phyloP scores from a whole-genome alignment of 2,797 vertebrate genomes.

The Oreochromis mossambicus region DNA sequence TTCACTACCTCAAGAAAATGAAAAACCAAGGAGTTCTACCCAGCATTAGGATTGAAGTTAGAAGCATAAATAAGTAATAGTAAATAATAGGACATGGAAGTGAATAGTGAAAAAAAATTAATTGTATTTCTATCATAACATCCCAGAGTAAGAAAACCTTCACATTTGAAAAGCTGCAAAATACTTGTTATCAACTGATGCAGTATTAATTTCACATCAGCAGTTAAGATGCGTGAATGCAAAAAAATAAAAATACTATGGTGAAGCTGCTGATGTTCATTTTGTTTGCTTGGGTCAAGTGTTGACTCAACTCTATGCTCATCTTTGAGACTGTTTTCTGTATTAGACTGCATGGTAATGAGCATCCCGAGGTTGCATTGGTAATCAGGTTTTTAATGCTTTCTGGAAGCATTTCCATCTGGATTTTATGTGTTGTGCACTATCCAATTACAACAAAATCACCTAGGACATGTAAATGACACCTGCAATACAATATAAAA shows the following conservation, averaged over 20 bases:
- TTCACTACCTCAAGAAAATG: background rate
- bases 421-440: conserved; percentile 51
- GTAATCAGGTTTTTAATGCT: conserved; percentile 53
- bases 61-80: background rate
- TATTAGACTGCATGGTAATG: conserved; percentile 35
- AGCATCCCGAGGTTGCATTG: conserved; percentile 33
- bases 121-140: background rate
- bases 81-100: background rate
- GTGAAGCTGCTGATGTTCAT: background rate
- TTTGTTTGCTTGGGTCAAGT: background rate
- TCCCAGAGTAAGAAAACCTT: background rate
- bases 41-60: background rate
- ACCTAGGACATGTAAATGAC: conserved; percentile 51
- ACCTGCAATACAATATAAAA: conserved; percentile 37
- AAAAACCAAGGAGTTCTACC: background rate
- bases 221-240: background rate
- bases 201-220: background rate
- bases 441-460: conserved; percentile 62
- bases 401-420: conserved; percentile 44
- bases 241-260: background rate
- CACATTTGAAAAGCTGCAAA: background rate
- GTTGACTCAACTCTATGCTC: conserved; percentile 7
- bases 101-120: background rate
- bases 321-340: conserved; percentile 20
- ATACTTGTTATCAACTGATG: background rate